Evolutionary conservation across 2,113 vertebrate species (phyloP), one percentile per base, ranked within the genome.

Genomic region (Istiophorus platypterus): DNA sequence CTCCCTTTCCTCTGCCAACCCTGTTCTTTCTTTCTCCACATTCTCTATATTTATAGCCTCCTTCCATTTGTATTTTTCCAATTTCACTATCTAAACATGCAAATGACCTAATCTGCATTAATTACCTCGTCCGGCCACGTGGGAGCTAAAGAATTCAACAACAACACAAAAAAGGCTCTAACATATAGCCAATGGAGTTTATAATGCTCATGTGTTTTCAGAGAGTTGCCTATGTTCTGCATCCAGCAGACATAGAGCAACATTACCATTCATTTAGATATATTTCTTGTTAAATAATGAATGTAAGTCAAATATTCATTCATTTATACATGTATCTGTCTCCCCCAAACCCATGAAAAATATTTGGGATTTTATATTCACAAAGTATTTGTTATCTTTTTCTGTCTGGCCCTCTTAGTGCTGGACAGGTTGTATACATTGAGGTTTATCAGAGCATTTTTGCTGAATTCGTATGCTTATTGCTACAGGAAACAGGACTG

Each of bases 1-100:
- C 18, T 80, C 45, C 3, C 1, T 81, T 81, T 69, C 58, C 31
- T 37, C 59, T 56, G 49, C 56, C 29, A 59, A 76, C 57, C 24
- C 1, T 61, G 9, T 34, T 61, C 58, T 26, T 6, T 29, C 31
- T 52, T 24, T 4, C 26, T 64, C 17, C 27, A 39, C 54, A 22
- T 58, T 49, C 15, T 61, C 29, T 42, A 17, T 27, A 18, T 11
- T 0, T 27, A 1, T 20, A 9, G 24, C 52, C 49, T 34, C 68
- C 26, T 12, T 20, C 7, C 26, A 26, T 76, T 51, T 52, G 5
- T 22, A 6, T 24, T 72, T 41, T 62, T 54, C 4, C 57, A 18
- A 20, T 57, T 49, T 29, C 24, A 42, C 15, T 27, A 0, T 39
- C 10, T 9, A 34, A 58, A 51, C 9, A 20, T 2, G n/a, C 31